Conservation (phyloP, 1,140 invertebrate species). For the Drosophila fuyamai region DNA sequence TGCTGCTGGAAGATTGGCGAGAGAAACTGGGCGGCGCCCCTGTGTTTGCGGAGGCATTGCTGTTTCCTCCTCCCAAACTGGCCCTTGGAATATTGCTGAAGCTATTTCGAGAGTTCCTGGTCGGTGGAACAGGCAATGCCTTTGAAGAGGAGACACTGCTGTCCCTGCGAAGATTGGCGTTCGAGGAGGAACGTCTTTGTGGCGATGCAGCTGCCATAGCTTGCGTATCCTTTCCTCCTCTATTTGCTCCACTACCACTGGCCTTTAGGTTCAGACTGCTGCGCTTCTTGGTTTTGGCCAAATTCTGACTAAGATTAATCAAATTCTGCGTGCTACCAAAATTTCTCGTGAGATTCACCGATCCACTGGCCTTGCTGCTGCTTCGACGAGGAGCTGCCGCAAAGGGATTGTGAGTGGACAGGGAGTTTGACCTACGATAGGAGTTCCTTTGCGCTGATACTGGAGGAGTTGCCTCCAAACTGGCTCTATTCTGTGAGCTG, state of each 20-base stretch:
- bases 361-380: slow-evolving; percentile 64
- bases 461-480: slow-evolving; percentile 20
- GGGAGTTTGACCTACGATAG: slow-evolving; percentile 74
- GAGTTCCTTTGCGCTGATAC: slow-evolving; percentile 47
- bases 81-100: slow-evolving; percentile 84
- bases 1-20: slow-evolving; percentile 74
- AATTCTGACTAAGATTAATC: slow-evolving; percentile 75
- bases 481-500: slow-evolving; percentile 43
- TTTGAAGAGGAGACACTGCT: slow-evolving; percentile 63
- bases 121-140: slow-evolving; percentile 62
- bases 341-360: slow-evolving; percentile 71
- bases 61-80: slow-evolving; percentile 52
- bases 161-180: slow-evolving; percentile 76
- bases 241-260: slow-evolving; percentile 30
- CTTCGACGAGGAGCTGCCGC: slow-evolving; percentile 66
- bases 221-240: slow-evolving; percentile 69
- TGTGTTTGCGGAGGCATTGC: neutral
- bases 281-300: slow-evolving; percentile 80
- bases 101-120: slow-evolving; percentile 72
- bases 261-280: slow-evolving; percentile 80
- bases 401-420: slow-evolving; percentile 77
- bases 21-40: slow-evolving; percentile 49
- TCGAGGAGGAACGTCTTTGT: slow-evolving; percentile 73
- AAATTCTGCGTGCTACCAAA: slow-evolving; percentile 83
- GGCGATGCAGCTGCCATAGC: slow-evolving; percentile 21